A percentile compares a stretch with the other conserved stretches of the same genome.
Evolutionary conservation across 2,888 invertebrate species (phyloP).

Genomic region (Nymphalis urticae): DNA sequence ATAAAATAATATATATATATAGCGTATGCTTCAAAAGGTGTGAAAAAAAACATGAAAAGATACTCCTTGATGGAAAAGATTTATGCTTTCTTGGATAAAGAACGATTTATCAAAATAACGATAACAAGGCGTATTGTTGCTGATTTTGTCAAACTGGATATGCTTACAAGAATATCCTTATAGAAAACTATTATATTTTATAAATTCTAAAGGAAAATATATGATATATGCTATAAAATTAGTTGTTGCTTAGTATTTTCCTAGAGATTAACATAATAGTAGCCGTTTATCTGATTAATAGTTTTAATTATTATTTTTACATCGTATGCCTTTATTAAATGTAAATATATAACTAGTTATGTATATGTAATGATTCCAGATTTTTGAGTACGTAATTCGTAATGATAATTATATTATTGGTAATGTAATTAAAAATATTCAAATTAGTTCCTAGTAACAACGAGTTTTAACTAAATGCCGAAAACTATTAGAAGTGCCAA

Average conservation of each 20-base stretch:
- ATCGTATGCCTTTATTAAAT: too few relatives aligned
- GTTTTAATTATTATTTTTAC: too few relatives aligned
- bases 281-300: too few relatives aligned
- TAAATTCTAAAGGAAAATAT: too few relatives aligned
- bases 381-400: too few relatives aligned
- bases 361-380: neutral
- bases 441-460: conserved; percentile 26
- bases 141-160: conserved; percentile 8
- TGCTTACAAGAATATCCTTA: neutral
- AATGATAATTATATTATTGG: neutral
- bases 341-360: neutral
- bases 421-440: conserved; percentile 21
- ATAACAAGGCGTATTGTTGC: conserved; percentile 9
- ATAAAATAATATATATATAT: neutral
- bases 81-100: neutral
- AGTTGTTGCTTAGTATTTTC: too few relatives aligned
- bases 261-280: too few relatives aligned
- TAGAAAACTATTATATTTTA: neutral
- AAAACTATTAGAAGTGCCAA: conserved; percentile 29
- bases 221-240: too few relatives aligned
- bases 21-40: neutral
- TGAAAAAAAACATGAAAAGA: neutral
- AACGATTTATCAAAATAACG: neutral
- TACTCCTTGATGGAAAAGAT: neutral
- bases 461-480: conserved; percentile 28